Evolutionary conservation across 2,797 vertebrate species (phyloP), one percentile per base, ranked within the genome.

Genomic region (Picus viridis): DNA sequence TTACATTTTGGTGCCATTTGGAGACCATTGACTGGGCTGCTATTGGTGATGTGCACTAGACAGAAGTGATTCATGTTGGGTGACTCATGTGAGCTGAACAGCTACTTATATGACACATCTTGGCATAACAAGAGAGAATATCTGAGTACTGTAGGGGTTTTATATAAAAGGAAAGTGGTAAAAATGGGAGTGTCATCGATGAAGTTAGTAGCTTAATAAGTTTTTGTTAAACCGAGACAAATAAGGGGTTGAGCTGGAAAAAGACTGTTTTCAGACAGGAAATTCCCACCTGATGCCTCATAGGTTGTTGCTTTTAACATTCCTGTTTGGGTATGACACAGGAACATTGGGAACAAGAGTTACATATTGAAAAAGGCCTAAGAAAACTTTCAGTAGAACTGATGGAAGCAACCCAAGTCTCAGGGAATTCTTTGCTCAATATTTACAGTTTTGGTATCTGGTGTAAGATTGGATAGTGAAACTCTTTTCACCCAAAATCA

Each of bases 201-300:
- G 41, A 68, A 68, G 77, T 43, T 51, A 80, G 68, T 58, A 74
- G 34, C 10, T 72, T 75, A 62, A 16, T 76, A 23, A 51, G 78
- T 24, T 94, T 91, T 82, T 90, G 34, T 90, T 88, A 71, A 86
- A 45, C 29, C 29, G 57, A 82, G 68, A 41, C 56, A 80, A 72
- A 81, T 19, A 77, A 6, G 9, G 22, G 17, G 4, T 29, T 79
- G 34, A 74, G 61, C 32, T 90, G 64, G 39, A 57, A 69, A 26
- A 68, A 64, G 27, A n/a, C 24, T 64, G 7, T 41, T 86, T 27
- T 70, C 73, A 92, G 68, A 58, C 78, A 90, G 95, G 90, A 95
- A 96, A 77, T 95, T 94, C 86, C 92, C 88, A 83, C 51, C 58
- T 92, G 84, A 79, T 95, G 86, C 54, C 49, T 95, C 86, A 92